Evolutionary conservation across 2,888 invertebrate species (phyloP).

Genomic region (Elysia crispata): DNA sequence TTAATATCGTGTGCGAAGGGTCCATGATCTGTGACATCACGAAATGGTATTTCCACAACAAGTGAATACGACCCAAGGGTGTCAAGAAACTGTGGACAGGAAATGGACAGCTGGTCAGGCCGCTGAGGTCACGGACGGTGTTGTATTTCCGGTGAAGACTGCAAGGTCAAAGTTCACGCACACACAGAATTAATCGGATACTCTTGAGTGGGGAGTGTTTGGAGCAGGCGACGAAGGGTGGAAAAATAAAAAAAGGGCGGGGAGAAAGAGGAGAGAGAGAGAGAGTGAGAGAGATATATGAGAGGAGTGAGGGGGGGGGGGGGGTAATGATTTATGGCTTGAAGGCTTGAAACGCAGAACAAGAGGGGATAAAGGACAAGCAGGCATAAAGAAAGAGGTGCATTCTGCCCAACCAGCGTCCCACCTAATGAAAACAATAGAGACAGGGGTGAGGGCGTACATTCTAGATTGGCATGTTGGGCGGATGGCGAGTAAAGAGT

Average conservation of each 20-base stretch:
- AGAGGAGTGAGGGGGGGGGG: too few relatives aligned
- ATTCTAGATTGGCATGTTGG: neutral
- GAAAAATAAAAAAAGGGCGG: slow-evolving; percentile 11
- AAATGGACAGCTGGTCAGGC: neutral
- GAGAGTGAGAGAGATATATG: too few relatives aligned
- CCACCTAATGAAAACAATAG: too few relatives aligned
- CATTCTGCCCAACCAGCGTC: too few relatives aligned
- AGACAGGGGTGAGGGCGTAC: neutral
- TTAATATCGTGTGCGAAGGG: too few relatives aligned
- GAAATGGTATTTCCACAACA: neutral
- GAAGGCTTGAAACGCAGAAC: too few relatives aligned
- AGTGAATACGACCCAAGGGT: neutral
- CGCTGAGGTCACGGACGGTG: neutral
- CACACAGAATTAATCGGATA: neutral
- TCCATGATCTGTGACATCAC: too few relatives aligned
- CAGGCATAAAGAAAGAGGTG: too few relatives aligned
- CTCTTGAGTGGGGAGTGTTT: slow-evolving; percentile 10
- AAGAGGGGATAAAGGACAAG: too few relatives aligned
- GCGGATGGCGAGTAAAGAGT: too few relatives aligned
- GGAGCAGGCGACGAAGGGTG: slow-evolving; percentile 1
- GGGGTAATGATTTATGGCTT: too few relatives aligned
- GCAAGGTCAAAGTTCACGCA: neutral
- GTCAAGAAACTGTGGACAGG: neutral
- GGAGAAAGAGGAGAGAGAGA: slow-evolving; percentile 26
- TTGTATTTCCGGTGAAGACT: neutral